These are phyloP conservation scores for Periophthalmodon schlosseri DNA, from an alignment of 2,113 vertebrate species.

Conservation along the genomic window DNA sequence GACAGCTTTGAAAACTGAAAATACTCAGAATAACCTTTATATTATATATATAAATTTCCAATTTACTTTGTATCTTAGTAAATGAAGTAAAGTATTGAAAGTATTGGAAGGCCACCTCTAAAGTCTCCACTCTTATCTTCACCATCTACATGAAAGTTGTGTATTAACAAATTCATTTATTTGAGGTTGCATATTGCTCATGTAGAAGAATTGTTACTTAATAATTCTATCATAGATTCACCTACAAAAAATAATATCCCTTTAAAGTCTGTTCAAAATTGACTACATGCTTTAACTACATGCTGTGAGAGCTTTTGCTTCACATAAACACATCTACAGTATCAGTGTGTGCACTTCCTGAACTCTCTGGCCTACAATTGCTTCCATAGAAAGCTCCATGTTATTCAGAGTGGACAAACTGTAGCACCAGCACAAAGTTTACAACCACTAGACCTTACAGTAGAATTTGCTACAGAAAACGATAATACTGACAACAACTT, in stretches of 20 bases:
- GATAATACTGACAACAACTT: background rate
- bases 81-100: too few relatives aligned
- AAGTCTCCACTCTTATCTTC: too few relatives aligned
- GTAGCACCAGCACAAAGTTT: slow-evolving; percentile 24
- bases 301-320: background rate
- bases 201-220: too few relatives aligned
- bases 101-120: too few relatives aligned
- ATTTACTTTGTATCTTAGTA: too few relatives aligned
- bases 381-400: slow-evolving; percentile 48
- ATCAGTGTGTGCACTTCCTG: slow-evolving; percentile 43
- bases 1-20: background rate
- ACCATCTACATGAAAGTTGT: too few relatives aligned
- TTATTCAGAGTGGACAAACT: slow-evolving; percentile 33
- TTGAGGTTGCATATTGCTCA: too few relatives aligned
- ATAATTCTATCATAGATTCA: too few relatives aligned
- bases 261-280: too few relatives aligned
- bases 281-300: background rate
- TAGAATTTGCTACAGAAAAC: background rate
- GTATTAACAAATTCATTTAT: too few relatives aligned
- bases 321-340: slow-evolving; percentile 13
- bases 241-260: too few relatives aligned
- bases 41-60: too few relatives aligned
- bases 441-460: background rate
- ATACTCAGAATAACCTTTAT: background rate
- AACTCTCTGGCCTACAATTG: slow-evolving; percentile 39